phyloP scores from a whole-genome alignment of 2,888 invertebrate genomes.

The Lasioglossum calceatum region DNA sequence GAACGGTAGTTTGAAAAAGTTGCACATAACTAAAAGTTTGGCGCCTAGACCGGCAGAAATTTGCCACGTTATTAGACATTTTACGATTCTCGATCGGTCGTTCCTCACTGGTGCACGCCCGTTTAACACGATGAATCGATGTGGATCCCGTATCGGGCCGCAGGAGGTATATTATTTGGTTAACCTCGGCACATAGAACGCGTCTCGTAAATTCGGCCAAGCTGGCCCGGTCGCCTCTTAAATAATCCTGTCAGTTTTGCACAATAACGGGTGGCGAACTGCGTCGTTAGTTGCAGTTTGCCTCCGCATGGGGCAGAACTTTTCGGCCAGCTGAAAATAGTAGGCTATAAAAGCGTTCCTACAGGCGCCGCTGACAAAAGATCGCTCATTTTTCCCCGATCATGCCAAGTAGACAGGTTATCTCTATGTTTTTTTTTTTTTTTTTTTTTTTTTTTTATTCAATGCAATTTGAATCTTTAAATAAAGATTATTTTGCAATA shows the following conservation, averaged over 20 bases:
- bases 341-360: slow-evolving; percentile 45
- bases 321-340: slow-evolving; percentile 36
- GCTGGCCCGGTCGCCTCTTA: slow-evolving; percentile 35
- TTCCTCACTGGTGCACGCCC: slow-evolving; percentile 13
- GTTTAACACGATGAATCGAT: slow-evolving; percentile 32
- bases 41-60: background rate
- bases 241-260: slow-evolving; percentile 67
- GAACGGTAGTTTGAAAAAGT: background rate
- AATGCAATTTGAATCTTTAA: too few relatives aligned
- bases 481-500: too few relatives aligned
- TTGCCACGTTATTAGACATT: slow-evolving; percentile 26
- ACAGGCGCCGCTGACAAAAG: slow-evolving; percentile 22
- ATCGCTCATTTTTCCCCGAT: slow-evolving; percentile 13
- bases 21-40: background rate
- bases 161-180: slow-evolving; percentile 51
- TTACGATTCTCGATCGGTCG: slow-evolving; percentile 24
- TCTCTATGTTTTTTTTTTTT: too few relatives aligned
- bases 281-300: slow-evolving; percentile 66
- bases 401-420: too few relatives aligned
- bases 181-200: slow-evolving; percentile 22
- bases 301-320: slow-evolving; percentile 46
- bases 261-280: slow-evolving; percentile 60
- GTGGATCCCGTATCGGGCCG: slow-evolving; percentile 25
- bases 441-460: too few relatives aligned
- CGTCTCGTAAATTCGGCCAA: slow-evolving; percentile 52